Conservation (phyloP, 2,113 vertebrate genomes). For the Psettodes erumei region DNA sequence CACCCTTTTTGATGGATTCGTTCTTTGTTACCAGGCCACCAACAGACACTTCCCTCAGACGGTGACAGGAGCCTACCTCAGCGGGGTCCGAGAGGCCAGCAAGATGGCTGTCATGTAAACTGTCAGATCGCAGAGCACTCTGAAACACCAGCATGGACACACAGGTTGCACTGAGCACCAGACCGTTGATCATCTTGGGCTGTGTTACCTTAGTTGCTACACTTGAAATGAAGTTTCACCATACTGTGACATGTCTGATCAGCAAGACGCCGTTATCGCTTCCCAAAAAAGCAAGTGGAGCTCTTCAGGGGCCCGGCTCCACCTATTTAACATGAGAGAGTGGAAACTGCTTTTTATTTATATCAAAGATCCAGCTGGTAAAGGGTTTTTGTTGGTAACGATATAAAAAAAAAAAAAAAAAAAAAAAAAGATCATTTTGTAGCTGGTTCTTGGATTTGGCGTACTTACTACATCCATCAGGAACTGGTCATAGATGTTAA, state of each 20-base stretch:
- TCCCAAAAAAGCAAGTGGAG: background rate
- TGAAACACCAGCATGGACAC: constrained; percentile 68
- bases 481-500: background rate
- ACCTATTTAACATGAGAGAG: constrained; percentile 7
- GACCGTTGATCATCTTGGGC: constrained; percentile 3
- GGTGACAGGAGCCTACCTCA: constrained; percentile 96
- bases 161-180: constrained; percentile 29
- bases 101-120: constrained; percentile 93
- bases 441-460: constrained; percentile 1
- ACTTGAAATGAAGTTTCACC: constrained; percentile 19
- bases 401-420: constrained; percentile 9
- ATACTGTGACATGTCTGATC: constrained; percentile 25
- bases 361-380: constrained; percentile 14
- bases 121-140: constrained; percentile 3
- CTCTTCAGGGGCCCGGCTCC: constrained; percentile 1
- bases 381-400: background rate
- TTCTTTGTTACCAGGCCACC: constrained; percentile 86
- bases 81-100: constrained; percentile 96
- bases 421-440: background rate
- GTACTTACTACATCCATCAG: constrained; percentile 24
- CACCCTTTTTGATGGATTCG: background rate
- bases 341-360: constrained; percentile 41
- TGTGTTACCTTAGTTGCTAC: constrained; percentile 7
- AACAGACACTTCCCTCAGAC: constrained; percentile 99
- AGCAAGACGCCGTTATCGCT: background rate